Conservation (phyloP, 1,140 invertebrate genomes). For the Muscidifurax raptorellus region DNA sequence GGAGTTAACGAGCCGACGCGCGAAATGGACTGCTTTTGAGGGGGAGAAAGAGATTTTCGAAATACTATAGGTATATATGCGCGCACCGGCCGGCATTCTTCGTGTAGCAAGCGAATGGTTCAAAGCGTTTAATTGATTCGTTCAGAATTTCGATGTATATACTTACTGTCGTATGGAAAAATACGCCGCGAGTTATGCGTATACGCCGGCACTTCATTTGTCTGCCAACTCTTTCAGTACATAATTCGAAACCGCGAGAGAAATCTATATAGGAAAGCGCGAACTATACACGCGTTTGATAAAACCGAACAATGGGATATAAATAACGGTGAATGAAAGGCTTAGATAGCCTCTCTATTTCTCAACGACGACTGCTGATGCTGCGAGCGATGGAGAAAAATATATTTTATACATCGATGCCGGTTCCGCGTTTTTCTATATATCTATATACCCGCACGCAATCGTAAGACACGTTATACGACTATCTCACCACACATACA, state of each 20-base stretch:
- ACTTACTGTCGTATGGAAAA: too few relatives aligned
- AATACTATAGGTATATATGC: too few relatives aligned
- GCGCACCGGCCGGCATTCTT: too few relatives aligned
- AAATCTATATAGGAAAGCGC: neutral
- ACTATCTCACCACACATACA: neutral
- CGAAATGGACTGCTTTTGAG: neutral
- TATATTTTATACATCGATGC: neutral
- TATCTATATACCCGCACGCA: too few relatives aligned
- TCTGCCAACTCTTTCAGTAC: neutral
- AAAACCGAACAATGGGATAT: slow-evolving; percentile 1
- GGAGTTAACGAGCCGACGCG: neutral
- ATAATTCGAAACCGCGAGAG: neutral
- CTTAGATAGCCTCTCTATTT: neutral
- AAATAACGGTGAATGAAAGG: slow-evolving; percentile 16
- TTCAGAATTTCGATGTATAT: too few relatives aligned
- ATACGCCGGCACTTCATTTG: neutral
- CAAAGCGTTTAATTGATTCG: too few relatives aligned
- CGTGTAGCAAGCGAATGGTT: too few relatives aligned
- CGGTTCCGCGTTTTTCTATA: neutral
- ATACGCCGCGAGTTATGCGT: too few relatives aligned
- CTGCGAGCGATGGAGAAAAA: neutral
- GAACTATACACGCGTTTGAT: slow-evolving; percentile 25
- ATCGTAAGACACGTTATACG: too few relatives aligned
- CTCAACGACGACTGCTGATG: slow-evolving; percentile 2
- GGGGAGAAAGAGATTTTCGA: neutral